Base-by-base conservation (phyloP, 2,888 invertebrate genomes). In the Netelia inedita region DNA sequence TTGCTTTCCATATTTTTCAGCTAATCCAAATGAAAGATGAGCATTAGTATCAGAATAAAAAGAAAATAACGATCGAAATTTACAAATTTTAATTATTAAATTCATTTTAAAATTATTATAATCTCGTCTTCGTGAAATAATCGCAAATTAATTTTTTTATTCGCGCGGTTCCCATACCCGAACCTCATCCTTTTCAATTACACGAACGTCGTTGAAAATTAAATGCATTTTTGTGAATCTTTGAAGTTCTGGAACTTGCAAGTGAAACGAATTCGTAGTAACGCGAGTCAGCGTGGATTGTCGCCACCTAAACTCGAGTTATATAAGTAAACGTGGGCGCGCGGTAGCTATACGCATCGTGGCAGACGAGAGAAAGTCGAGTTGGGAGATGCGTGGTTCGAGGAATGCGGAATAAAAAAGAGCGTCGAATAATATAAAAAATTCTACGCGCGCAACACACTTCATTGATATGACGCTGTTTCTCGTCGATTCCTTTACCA, bases 341-440 rank as follows among this genome's bases (percentile, higher is more conserved):
- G 10, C 19, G 65, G 53, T 65, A 57, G 59, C 75, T 73, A 28
- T 57, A 46, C n/a, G 61, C n/a, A 16, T 69, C 63, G 53, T 35
- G 46, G 43, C 23, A 63, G 66, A 76, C 61, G 72, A 61, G 84
- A 78, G 84, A 84, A 80, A 80, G 84, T 79, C 35, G 1, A 14
- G 9, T 73, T 46, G 46, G 19, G 46, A 53, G 74, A 75, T 74
- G 50, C 9, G 59, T 46, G 43, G 66, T 68, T 63, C 21, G 46
- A 73, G 68, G 46, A 73, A 72, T 72, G 43, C 41, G 73, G 68
- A 75, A 76, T 72, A 71, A 59, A 41, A 21, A 53, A 50, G 81
- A 76, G 72, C 3, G 19, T 16, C 46, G 46, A 57, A 10, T 19
- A 19, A 57, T 6, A 57, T 19, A 46, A 46, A 73, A 21, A 21